Conservation (phyloP, 1,140 invertebrate species). For the Orussus abietinus region DNA sequence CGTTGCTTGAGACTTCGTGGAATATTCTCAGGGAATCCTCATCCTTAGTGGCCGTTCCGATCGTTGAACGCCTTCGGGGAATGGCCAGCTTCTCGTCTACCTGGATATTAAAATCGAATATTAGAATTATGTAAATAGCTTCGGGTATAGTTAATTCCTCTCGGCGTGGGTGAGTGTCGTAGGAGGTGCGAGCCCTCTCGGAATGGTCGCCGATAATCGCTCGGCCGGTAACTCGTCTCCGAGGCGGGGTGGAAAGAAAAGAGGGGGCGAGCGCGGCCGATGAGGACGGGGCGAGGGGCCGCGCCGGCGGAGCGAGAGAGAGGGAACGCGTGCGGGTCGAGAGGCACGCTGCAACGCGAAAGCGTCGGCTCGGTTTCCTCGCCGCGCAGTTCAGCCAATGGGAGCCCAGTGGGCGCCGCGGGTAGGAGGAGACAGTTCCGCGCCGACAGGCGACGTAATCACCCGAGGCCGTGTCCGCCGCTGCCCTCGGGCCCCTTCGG, state of each 20-base stretch:
- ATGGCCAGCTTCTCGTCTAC: too few species aligned
- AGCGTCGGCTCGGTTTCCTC: conserved; percentile 9
- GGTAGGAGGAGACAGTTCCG: conserved; percentile 52
- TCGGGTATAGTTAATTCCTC: too few species aligned
- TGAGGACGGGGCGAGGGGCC: conserved; percentile 9
- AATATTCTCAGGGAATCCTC: too few species aligned
- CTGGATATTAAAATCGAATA: too few species aligned
- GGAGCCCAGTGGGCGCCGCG: conserved; percentile 42
- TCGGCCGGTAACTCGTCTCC: too few species aligned
- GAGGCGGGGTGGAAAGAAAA: neutral
- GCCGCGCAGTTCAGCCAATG: conserved; percentile 37
- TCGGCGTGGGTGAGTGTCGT: too few species aligned
- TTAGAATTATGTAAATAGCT: too few species aligned
- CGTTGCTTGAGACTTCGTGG: too few species aligned
- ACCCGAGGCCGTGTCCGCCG: conserved; percentile 44
- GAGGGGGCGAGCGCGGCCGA: conserved; percentile 1
- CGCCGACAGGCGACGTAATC: conserved; percentile 52
- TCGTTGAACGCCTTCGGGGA: too few species aligned
- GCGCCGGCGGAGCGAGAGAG: conserved; percentile 10
- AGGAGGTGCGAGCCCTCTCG: too few species aligned
- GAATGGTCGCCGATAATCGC: too few species aligned
- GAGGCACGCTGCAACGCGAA: conserved; percentile 18
- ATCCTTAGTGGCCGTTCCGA: too few species aligned
- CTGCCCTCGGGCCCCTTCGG: conserved; percentile 17
- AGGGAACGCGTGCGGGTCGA: conserved; percentile 21